Evolutionary conservation across 2,113 vertebrate species (phyloP).

Genomic region (Alouatta palliata): DNA sequence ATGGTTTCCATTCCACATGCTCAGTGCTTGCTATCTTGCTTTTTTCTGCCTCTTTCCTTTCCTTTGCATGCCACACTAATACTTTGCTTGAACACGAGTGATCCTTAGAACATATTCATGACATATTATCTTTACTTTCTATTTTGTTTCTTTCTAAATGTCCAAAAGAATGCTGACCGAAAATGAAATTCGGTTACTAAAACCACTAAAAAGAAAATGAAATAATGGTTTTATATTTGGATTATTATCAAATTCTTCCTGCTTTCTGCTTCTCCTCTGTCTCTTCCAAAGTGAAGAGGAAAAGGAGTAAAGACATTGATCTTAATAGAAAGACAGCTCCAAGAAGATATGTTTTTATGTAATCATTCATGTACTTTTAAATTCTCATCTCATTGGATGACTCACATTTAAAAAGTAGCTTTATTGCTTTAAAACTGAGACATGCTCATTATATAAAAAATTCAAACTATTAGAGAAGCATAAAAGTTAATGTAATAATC

Average conservation of each 20-base stretch:
- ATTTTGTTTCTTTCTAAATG: neutral
- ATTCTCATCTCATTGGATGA: neutral
- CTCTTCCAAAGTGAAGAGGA: neutral
- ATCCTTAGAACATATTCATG: neutral
- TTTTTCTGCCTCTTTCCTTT: neutral
- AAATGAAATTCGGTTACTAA: constrained; percentile 16
- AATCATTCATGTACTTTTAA: neutral
- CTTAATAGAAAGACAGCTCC: neutral
- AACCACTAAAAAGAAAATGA: neutral
- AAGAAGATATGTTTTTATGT: neutral
- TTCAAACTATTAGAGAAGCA: neutral
- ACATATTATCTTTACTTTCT: neutral
- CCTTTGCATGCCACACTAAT: neutral
- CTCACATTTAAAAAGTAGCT: neutral
- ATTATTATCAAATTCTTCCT: neutral
- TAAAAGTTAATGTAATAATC: neutral
- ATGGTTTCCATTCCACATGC: neutral
- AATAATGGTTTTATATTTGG: neutral
- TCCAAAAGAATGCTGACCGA: neutral
- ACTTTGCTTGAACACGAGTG: neutral
- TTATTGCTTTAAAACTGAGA: constrained; percentile 28
- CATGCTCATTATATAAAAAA: neutral
- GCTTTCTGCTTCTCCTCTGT: neutral
- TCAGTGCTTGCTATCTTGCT: neutral
- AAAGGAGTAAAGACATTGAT: neutral